Conservation (phyloP, 2,888 invertebrate species). For the Cloeon dipterum region DNA sequence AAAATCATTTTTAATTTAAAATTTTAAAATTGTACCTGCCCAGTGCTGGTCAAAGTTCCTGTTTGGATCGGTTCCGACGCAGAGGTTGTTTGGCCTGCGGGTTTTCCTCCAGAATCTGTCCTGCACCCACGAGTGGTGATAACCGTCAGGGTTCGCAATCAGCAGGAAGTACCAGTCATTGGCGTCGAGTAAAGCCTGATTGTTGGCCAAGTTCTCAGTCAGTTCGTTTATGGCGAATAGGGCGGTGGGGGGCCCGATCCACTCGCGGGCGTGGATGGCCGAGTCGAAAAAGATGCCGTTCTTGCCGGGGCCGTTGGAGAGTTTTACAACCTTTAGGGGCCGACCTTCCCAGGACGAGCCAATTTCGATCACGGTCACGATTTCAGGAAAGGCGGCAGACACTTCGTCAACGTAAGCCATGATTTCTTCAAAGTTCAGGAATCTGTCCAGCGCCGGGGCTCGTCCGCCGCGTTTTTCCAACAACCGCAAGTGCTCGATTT, state of each 20-base stretch:
- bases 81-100: not conserved
- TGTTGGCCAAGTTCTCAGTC: not conserved
- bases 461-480: not conserved
- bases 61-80: slow-evolving; percentile 1
- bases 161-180: not conserved
- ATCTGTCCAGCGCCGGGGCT: not conserved
- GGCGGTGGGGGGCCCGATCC: not conserved
- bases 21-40: no score
- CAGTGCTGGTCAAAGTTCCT: not conserved
- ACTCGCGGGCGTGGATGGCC: not conserved
- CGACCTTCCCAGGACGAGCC: not conserved
- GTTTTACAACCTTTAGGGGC: not conserved
- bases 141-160: not conserved
- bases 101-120: not conserved
- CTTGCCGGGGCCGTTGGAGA: not conserved
- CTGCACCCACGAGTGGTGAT: not conserved
- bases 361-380: not conserved
- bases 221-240: not conserved
- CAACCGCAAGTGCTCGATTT: not conserved
- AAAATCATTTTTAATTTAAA: no score
- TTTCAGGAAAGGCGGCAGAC: not conserved
- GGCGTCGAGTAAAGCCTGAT: not conserved
- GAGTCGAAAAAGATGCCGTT: not conserved
- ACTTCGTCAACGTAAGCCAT: not conserved
- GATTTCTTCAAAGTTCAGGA: not conserved